Base-by-base conservation (phyloP, 2,113 vertebrate species). In the Oxygymnocypris stewartii region DNA sequence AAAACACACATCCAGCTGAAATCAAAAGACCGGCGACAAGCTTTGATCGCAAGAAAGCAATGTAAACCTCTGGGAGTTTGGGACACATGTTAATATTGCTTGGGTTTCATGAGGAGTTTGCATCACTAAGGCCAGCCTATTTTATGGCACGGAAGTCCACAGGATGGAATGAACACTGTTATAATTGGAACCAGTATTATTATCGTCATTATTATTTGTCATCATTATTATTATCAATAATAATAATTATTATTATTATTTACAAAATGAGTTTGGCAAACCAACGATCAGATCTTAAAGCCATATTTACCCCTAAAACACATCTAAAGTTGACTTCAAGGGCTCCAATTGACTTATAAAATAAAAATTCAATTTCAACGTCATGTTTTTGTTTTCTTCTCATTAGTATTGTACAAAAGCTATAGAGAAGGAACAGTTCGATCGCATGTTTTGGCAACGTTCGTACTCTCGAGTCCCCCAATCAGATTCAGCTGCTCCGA, bases 351-450 rank as follows among this genome's bases (percentile, higher is more conserved):
- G 96, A 97, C 95, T 97, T 98, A 98, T 93, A 99, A 99, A 99
- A 98, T 97, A 98, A 99, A 98, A 98, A 97, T 96, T 95, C 94
- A 90, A 95, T 97, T 96, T 97, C 94, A 95, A 92, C 95, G 95
- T 94, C 91, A 92, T 57, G 61, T 67, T 88, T 86, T 65, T 83
- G 14, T 61, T 67, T 88, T 90, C 91, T 92, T 93, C 92, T 86
- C 89, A 93, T 94, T 89, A 81, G 91, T 96, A 96, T 96, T 97
- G 96, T 99, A 99, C 96, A 98, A 99, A 99, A 97, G 97, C 97
- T 96, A 94, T 95, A 96, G 96, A 97, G 96, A 94, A 97, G 96
- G 96, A 97, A 96, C 93, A 94, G 95, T 94, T 94, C 92, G 88
- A 96, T 96, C 94, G 94, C 92, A 92, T 20, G 95, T 76, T 90